Evolutionary conservation across 2,113 vertebrate genomes (phyloP), one percentile per base, ranked within the genome.

Genomic region (Sinosuthora webbiana): DNA sequence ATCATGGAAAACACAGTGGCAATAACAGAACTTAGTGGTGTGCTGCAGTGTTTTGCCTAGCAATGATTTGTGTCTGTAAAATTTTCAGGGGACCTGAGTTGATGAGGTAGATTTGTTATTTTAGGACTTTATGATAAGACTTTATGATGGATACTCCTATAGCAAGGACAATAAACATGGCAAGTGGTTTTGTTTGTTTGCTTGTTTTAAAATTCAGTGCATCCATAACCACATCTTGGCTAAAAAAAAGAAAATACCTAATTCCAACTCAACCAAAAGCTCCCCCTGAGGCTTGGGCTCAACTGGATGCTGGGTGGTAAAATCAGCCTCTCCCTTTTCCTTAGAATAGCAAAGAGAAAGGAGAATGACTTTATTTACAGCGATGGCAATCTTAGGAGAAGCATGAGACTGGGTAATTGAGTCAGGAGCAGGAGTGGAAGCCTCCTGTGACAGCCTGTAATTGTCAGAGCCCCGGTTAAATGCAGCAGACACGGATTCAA

Each of bases 381-480:
- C 83, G 90, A 41, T 31, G 49, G 39, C 24, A 56, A 63, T 33
- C 53, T 83, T 47, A 50, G 28, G 57, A 96, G 79, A 89, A 75
- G 68, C 80, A 33, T 27, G 53, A 89, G 88, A 16, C 53, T 73
- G 47, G 33, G 76, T 75, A 78, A 92, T 75, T 78, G 80, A 93
- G 80, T 53, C 90, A 95, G 90, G 69, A 89, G n/a, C 8, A 62
- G 85, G 82, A 83, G 39, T 49, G 73, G 44, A 96, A 83, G 90
- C 35, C 88, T 94, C 92, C 56, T 22, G 83, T 65, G 90, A 78
- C 92, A 93, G 71, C 35, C 85, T 73, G 53, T 28, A 89, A 82
- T 79, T 84, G 76, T 89, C 85, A 92, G 76, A 90, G 80, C 4
- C 74, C n/a, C 83, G 53, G 64, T 53, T 60, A 41, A 93, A 92